Conservation (phyloP, 2,888 invertebrate species). For the Rhorus exstirpatorius region DNA sequence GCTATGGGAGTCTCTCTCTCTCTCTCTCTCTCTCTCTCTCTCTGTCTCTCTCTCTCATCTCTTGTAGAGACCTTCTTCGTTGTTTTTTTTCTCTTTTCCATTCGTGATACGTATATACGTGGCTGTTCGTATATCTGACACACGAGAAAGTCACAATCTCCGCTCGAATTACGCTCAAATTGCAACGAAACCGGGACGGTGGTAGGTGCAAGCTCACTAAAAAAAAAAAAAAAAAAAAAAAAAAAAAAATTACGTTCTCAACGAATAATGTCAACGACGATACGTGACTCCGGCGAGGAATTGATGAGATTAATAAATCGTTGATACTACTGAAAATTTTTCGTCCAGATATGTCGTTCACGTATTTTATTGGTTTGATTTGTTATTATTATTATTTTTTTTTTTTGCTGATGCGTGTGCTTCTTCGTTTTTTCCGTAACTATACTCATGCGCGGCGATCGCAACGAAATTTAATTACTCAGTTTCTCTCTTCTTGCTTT, state of each 20-base stretch:
- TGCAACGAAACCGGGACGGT: slow-evolving; percentile 61
- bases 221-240: slow-evolving; percentile 26
- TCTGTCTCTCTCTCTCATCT: slow-evolving; percentile 42
- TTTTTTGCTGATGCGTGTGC: slow-evolving; percentile 1
- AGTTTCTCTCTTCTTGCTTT: slow-evolving; percentile 10
- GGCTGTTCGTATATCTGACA: slow-evolving; percentile 17
- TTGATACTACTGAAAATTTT: slow-evolving; percentile 48
- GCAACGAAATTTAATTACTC: slow-evolving; percentile 36
- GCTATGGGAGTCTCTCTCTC: slow-evolving; percentile 44
- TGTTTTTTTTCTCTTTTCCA: slow-evolving; percentile 17
- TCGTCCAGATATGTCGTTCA: slow-evolving; percentile 50
- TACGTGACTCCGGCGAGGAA: slow-evolving; percentile 65
- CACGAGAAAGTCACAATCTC: slow-evolving; percentile 70
- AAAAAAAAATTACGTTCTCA: slow-evolving; percentile 27
- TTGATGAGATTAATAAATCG: slow-evolving; percentile 69
- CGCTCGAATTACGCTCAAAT: slow-evolving; percentile 73
- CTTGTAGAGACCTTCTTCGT: slow-evolving; percentile 21
- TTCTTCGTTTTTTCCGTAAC: not conserved
- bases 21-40: slow-evolving; percentile 28
- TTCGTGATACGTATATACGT: slow-evolving; percentile 11
- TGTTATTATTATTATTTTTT: slow-evolving; percentile 28
- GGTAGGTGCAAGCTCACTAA: slow-evolving; percentile 25
- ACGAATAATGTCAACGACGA: slow-evolving; percentile 60
- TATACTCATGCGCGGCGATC: not conserved
- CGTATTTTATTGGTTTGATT: slow-evolving; percentile 45